Evolutionary conservation across 2,888 invertebrate genomes (phyloP), one percentile per base, ranked within the genome.

Genomic region (Dolichopus griseipennis): DNA sequence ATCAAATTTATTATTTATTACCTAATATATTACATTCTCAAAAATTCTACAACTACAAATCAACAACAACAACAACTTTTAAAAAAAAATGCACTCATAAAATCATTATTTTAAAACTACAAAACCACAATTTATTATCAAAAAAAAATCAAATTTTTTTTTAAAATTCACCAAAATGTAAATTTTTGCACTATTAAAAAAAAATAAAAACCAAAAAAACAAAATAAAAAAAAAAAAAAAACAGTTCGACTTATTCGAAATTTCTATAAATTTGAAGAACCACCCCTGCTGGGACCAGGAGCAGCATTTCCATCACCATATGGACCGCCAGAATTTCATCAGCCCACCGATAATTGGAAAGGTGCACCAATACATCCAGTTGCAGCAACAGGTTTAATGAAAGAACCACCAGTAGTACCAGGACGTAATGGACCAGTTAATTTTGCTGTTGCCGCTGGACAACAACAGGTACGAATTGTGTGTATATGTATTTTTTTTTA

Each of bases 351-450:
- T 43, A 80, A 77, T 73, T 82, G 82, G 82, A 82, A 82, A 74
- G 78, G 78, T 52, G 76, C 80, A 71, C 75, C 78, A 67, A 78
- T 80, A 70, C 81, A 81, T 76, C 76, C 78, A 71, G 78, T 86
- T 21, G 83, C 83, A 0, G 69, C 72, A 22, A 83, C 84, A 0
- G 86, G 86, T 6, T 83, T 87, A 80, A 85, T 86, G 84, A 87
- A 86, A 77, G 86, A 87, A 69, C 83, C 86, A 74, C 76, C 81
- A 72, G 84, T 85, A 0, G 84, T 85, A 2, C 75, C 80, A 69
- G 79, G 79, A 71, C 80, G 82, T 73, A 82, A 79, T 77, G 79
- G 80, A 66, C 78, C 80, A 70, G 78, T 80, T 65, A 78, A 80
- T 73, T 82, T 82, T 73, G 77, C 80, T 70, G 75, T 79, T 72